Conservation (phyloP, 2,888 invertebrate genomes). For the Hermaeophaga mercurialis region DNA sequence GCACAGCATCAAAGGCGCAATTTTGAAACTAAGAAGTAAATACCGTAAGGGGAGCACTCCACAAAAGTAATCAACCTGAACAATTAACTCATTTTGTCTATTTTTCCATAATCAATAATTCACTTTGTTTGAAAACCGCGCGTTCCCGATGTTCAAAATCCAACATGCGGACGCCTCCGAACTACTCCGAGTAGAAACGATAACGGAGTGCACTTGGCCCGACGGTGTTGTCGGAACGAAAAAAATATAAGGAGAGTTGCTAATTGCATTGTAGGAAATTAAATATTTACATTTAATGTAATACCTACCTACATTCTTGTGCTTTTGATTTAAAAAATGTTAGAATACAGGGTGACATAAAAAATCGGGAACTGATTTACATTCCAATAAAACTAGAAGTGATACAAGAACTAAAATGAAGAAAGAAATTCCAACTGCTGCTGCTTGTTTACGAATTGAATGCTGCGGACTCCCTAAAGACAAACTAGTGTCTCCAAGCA, state of each 20-base stretch:
- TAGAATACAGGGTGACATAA: not conserved
- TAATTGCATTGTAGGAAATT: not conserved
- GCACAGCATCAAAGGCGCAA: slow-evolving; percentile 26
- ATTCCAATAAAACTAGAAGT: no score
- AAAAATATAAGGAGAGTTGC: not conserved
- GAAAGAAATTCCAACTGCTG: no score
- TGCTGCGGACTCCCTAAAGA: no score
- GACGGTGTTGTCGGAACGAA: slow-evolving; percentile 37
- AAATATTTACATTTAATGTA: not conserved
- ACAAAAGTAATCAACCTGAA: slow-evolving; percentile 44
- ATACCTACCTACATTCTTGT: not conserved
- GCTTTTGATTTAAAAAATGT: not conserved
- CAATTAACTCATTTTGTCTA: slow-evolving; percentile 43
- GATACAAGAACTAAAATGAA: no score
- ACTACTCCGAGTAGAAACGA: slow-evolving; percentile 38
- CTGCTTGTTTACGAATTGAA: no score
- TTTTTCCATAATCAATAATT: slow-evolving; percentile 53
- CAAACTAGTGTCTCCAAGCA: no score
- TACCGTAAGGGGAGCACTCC: slow-evolving; percentile 38
- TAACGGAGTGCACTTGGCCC: slow-evolving; percentile 25
- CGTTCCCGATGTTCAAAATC: slow-evolving; percentile 46
- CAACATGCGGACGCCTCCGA: slow-evolving; percentile 32
- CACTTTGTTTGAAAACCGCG: slow-evolving; percentile 53
- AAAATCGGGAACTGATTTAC: no score
- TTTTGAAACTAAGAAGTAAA: slow-evolving; percentile 28